phyloP scores from a whole-genome alignment of 2,888 invertebrate species.

The Gisinianus flammeolus region DNA sequence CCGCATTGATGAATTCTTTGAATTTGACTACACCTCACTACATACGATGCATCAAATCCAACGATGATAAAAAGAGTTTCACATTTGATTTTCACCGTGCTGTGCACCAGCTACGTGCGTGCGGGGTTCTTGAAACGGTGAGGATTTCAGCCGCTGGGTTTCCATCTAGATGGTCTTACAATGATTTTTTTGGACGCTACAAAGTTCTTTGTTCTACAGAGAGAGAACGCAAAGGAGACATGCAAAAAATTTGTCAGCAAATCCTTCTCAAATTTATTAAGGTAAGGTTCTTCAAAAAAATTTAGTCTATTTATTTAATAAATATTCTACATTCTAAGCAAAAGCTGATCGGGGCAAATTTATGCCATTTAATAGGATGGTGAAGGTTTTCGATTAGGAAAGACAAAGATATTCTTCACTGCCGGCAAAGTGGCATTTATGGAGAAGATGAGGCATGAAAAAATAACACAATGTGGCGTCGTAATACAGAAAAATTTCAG shows the following conservation, averaged over 20 bases:
- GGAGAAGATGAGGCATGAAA: slow-evolving; percentile 89
- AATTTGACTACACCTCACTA: slow-evolving; percentile 98
- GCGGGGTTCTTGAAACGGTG: slow-evolving; percentile 97
- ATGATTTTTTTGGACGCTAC: slow-evolving; percentile 76
- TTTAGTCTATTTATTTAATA: not conserved
- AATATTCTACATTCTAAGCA: too few species aligned
- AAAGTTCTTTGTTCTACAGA: slow-evolving; percentile 79
- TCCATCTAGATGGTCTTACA: slow-evolving; percentile 74
- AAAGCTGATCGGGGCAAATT: too few species aligned
- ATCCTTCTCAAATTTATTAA: slow-evolving; percentile 77
- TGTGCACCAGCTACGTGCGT: slow-evolving; percentile 90
- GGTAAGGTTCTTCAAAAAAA: slow-evolving; percentile 60
- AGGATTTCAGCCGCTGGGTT: slow-evolving; percentile 97
- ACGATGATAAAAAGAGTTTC: slow-evolving; percentile 84
- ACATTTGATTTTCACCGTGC: slow-evolving; percentile 84
- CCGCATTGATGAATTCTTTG: slow-evolving; percentile 87
- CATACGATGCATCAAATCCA: slow-evolving; percentile 97
- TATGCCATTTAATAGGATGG: slow-evolving; percentile 70
- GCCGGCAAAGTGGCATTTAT: slow-evolving; percentile 97
- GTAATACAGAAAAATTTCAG: slow-evolving; percentile 89
- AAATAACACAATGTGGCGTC: slow-evolving; percentile 81
- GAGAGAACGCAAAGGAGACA: slow-evolving; percentile 77
- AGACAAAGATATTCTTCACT: slow-evolving; percentile 96
- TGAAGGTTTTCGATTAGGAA: slow-evolving; percentile 96
- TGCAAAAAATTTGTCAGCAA: slow-evolving; percentile 77